These are phyloP conservation scores for Paraplagusia blochii DNA, from an alignment of 2,113 vertebrate genomes.

Conservation along the genomic window DNA sequence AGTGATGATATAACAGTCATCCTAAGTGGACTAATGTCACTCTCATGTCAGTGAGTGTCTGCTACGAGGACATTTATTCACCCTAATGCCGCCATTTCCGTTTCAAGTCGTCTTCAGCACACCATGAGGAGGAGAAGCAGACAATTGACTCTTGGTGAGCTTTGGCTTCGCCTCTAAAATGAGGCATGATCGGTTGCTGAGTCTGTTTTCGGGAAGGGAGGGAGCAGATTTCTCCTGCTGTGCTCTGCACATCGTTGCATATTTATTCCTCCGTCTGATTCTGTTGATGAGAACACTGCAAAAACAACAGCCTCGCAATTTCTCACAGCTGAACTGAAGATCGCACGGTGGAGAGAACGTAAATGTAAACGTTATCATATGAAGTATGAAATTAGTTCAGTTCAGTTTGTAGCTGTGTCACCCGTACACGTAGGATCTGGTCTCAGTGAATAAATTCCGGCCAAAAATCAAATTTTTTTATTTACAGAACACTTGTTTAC, in stretches of 20 bases:
- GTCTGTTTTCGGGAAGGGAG: slow-evolving; percentile 11
- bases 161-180: background rate
- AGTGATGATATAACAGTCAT: slow-evolving; percentile 16
- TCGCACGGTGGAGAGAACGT: background rate
- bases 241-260: slow-evolving; percentile 7
- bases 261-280: slow-evolving; percentile 13
- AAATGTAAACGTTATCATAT: background rate
- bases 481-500: no score
- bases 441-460: no score
- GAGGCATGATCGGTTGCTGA: slow-evolving; percentile 24
- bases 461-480: no score
- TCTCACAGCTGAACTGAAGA: slow-evolving; percentile 1
- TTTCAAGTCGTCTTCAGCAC: slow-evolving; percentile 25
- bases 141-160: slow-evolving; percentile 22
- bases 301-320: slow-evolving; percentile 4
- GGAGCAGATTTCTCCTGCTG: slow-evolving; percentile 14
- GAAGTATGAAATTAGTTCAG: background rate
- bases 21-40: slow-evolving; percentile 32
- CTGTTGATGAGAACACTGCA: background rate
- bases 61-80: slow-evolving; percentile 31
- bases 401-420: no score
- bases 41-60: slow-evolving; percentile 17
- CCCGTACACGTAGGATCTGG: no score
- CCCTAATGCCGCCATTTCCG: slow-evolving; percentile 24
- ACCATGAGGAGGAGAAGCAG: slow-evolving; percentile 8